These are phyloP conservation scores for Cavia porcellus DNA, from an alignment of 2,113 vertebrate species.

Conservation along the genomic window DNA sequence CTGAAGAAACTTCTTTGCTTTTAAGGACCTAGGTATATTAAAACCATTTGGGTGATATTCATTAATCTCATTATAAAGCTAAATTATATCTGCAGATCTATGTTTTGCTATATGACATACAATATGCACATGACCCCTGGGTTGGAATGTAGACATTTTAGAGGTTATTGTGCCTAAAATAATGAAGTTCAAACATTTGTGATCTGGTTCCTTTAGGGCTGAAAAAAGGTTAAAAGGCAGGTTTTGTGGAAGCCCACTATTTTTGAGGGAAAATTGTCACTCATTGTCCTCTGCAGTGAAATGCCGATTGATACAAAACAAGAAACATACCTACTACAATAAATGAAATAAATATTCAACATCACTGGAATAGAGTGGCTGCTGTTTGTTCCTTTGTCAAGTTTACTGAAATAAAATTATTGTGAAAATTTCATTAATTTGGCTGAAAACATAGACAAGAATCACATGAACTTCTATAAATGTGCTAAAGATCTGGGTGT, in stretches of 20 bases:
- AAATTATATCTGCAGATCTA: background rate
- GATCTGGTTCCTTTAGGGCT: background rate
- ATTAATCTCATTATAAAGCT: background rate
- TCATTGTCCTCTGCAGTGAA: background rate
- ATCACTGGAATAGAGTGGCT: background rate
- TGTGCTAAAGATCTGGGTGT: background rate
- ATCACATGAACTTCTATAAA: background rate
- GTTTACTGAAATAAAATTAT: background rate
- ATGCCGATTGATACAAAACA: background rate
- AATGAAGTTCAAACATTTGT: background rate
- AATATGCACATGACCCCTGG: background rate
- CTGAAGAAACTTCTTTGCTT: background rate
- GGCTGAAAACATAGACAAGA: background rate
- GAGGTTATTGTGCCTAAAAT: background rate
- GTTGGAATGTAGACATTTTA: background rate
- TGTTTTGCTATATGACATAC: background rate
- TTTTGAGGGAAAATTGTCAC: background rate
- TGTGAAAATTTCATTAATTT: background rate
- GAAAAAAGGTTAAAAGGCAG: background rate
- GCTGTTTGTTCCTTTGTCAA: background rate
- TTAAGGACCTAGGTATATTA: background rate
- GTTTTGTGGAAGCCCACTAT: background rate
- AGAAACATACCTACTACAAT: background rate
- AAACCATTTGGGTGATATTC: background rate
- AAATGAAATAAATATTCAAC: background rate